phyloP scores from a whole-genome alignment of 2,888 invertebrate species.

The Eristalis arbustorum region DNA sequence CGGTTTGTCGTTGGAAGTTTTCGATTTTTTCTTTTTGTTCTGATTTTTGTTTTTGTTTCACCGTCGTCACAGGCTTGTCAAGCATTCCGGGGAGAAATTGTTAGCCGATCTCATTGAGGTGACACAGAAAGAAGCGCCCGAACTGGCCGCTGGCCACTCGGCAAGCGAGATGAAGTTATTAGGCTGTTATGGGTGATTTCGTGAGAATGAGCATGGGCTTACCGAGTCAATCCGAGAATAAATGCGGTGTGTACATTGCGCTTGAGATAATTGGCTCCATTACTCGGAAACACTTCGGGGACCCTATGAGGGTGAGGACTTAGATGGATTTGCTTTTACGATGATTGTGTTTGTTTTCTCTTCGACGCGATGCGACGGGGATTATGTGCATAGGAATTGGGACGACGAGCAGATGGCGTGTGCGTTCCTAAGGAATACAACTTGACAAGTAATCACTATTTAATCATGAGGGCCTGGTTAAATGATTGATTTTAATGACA shows the following conservation, averaged over 20 bases:
- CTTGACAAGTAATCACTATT: too few species aligned
- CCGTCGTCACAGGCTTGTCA: constrained; percentile 51
- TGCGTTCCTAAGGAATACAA: too few species aligned
- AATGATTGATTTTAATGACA: too few species aligned
- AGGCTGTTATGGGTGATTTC: constrained; percentile 5
- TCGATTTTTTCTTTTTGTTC: constrained; percentile 1
- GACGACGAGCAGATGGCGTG: background rate
- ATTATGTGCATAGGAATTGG: background rate
- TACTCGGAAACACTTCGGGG: background rate
- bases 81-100: constrained; percentile 69
- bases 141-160: constrained; percentile 4
- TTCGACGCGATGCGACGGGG: background rate
- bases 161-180: constrained; percentile 24
- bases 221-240: background rate
- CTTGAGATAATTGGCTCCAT: constrained; percentile 34
- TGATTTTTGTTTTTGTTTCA: constrained; percentile 17
- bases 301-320: background rate
- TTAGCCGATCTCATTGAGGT: constrained; percentile 58
- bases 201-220: background rate
- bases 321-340: constrained; percentile 13
- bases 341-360: constrained; percentile 6
- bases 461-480: too few species aligned
- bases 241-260: constrained; percentile 6
- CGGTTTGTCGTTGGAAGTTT: constrained; percentile 10
- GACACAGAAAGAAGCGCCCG: constrained; percentile 46